Evolutionary conservation across 2,797 vertebrate species (phyloP).

Genomic region (Onychomys arenicola): DNA sequence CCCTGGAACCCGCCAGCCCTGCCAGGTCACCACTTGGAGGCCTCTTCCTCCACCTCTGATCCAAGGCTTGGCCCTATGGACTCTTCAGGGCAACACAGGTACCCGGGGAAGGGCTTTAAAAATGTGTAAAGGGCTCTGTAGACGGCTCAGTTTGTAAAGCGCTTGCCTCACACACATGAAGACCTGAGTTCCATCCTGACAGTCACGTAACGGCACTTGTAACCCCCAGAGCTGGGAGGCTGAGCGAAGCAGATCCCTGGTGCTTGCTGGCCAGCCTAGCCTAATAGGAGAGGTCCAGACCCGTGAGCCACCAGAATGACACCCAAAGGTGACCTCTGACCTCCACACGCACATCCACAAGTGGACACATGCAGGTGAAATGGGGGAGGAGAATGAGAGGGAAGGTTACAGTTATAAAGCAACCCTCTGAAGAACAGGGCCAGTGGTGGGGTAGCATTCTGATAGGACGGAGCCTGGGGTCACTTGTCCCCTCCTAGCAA

Average conservation of each 20-base stretch:
- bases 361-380: background rate
- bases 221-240: background rate
- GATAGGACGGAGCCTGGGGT: background rate
- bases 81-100: background rate
- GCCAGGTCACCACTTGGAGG: constrained; percentile 58
- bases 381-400: background rate
- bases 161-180: background rate
- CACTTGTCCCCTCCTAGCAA: background rate
- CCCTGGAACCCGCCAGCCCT: constrained; percentile 19
- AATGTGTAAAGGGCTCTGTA: background rate
- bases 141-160: background rate
- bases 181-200: background rate
- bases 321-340: background rate
- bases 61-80: constrained; percentile 19
- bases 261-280: background rate
- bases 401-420: background rate
- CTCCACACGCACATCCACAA: background rate
- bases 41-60: background rate
- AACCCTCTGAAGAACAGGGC: background rate
- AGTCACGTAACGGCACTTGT: background rate
- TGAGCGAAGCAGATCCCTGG: background rate
- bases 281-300: background rate
- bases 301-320: background rate
- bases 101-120: background rate
- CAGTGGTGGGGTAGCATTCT: background rate